Evolutionary conservation across 37 sponge, comb jelly and placozoan genomes (phyloP).

Genomic region (Spongia lamella): DNA sequence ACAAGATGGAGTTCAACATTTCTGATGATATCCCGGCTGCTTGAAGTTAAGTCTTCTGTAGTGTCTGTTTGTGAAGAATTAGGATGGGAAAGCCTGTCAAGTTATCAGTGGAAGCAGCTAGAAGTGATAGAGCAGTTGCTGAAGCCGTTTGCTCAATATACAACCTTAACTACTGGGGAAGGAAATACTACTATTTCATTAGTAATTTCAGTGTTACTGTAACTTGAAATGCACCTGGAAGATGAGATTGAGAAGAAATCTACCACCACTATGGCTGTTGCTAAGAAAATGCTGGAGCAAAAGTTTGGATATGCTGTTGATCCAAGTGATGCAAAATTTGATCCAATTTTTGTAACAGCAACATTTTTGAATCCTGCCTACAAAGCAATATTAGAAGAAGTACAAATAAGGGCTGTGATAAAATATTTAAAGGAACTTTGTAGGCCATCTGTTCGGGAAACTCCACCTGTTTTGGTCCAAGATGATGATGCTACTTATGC

Average conservation of each 20-base stretch:
- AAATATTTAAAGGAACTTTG: too few species aligned
- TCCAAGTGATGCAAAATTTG: too few species aligned
- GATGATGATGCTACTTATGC: too few species aligned
- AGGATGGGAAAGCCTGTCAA: slow-evolving; percentile 16
- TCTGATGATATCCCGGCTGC: slow-evolving; percentile 5
- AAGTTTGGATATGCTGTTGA: too few species aligned
- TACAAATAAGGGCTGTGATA: too few species aligned
- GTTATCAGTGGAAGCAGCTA: slow-evolving; percentile 24
- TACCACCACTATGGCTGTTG: too few species aligned
- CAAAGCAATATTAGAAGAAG: too few species aligned
- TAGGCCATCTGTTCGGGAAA: too few species aligned
- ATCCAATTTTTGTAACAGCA: too few species aligned
- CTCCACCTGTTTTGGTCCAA: too few species aligned
- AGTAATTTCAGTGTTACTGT: slow-evolving; percentile 19
- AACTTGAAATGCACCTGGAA: slow-evolving; percentile 13
- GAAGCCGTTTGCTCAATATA: slow-evolving; percentile 24
- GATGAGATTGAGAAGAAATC: neutral
- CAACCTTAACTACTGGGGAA: slow-evolving; percentile 8
- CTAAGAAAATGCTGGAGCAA: too few species aligned
- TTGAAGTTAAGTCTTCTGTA: neutral
- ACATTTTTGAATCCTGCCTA: too few species aligned
- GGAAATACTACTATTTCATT: slow-evolving; percentile 18
- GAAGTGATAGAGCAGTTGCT: slow-evolving; percentile 6
- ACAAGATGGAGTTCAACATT: slow-evolving; percentile 27
- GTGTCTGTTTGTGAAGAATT: slow-evolving; percentile 7